Base-by-base conservation (phyloP, 2,888 invertebrate species). In the Chrysolina oricalcia region DNA sequence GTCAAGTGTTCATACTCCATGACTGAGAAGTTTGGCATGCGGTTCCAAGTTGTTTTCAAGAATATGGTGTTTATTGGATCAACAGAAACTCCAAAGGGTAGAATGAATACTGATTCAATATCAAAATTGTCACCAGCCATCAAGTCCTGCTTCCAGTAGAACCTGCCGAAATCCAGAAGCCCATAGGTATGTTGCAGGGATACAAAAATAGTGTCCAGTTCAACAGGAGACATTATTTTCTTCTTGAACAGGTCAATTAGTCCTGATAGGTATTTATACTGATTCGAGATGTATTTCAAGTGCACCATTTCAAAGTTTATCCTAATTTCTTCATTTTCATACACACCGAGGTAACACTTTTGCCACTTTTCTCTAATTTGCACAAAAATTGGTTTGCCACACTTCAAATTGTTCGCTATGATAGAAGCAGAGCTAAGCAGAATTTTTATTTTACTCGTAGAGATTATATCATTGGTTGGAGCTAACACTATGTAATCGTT, bases 251-350 rank as follows among this genome's bases (percentile, higher is more conserved):
- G 89, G 83, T 95, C 93, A 50, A 97, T 89, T 66, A 98, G 90
- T 74, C 95, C 95, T 76, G 93, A 94, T 0, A 99, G 91, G 89
- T 97, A 95, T 81, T 93, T 93, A 85, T 95, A 97, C 83, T 96
- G 94, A 27, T 92, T 91, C 0, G 97, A 96, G 72, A 94, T 92
- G 81, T 93, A 92, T 85, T 94, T 94, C 76, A 98, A 90, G 87
- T 97, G 95, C 66, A 97, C 94, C 91, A 97, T 96, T 86, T 98
- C 96, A 88, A 96, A 97, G 86, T 94, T 94, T n/a, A 95, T 93
- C 81, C 95, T 92, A 59, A 93, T 91, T 64, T 95, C 94, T 64
- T 82, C 93, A 23, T 93, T 93, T 86, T 96, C 93, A 83, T 94
- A 94, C 10, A 96, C 92, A 9, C 98, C 98, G 68, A 94, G 87